A percentile compares a stretch with the other conserved stretches of the same genome.
phyloP scores from a whole-genome alignment of 2,888 invertebrate genomes.

The Blomia tropicalis region DNA sequence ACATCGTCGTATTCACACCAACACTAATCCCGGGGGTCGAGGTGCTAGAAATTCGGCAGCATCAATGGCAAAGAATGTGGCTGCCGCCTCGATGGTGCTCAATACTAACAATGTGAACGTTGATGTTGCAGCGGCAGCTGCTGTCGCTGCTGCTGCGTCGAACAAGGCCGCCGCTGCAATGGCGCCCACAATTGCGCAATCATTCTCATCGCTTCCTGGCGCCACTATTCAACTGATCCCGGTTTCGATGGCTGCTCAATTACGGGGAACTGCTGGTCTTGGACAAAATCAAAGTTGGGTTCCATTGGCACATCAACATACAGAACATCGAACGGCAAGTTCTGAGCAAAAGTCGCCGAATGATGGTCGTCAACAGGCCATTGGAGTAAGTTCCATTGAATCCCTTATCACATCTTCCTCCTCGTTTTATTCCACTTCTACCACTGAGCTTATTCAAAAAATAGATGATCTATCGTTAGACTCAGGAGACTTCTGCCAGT shows the following conservation, averaged over 20 bases:
- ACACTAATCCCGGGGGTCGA: conserved; percentile 20
- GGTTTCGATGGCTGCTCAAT: conserved; percentile 22
- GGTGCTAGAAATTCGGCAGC: conserved; percentile 6
- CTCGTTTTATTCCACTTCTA: neutral
- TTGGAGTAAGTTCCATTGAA: neutral
- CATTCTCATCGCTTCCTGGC: neutral
- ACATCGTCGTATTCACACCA: conserved; percentile 25
- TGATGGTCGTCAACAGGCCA: neutral
- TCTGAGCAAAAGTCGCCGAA: conserved; percentile 5
- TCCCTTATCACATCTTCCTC: neutral
- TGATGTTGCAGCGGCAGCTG: too few species aligned
- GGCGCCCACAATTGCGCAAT: neutral
- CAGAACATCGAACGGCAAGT: neutral
- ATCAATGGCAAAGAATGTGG: neutral
- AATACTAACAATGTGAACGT: conserved; percentile 16
- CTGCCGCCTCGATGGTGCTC: neutral
- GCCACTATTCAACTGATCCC: conserved; percentile 26
- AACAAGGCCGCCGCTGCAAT: neutral
- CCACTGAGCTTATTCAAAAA: too few species aligned
- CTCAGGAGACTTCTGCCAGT: too few species aligned
- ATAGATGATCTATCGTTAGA: too few species aligned
- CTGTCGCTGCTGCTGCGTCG: conserved; percentile 6
- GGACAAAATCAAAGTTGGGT: neutral
- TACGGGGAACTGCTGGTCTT: neutral
- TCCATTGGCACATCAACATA: neutral